Conservation (phyloP, 2,888 invertebrate genomes). For the Amblyteles armatorius region DNA sequence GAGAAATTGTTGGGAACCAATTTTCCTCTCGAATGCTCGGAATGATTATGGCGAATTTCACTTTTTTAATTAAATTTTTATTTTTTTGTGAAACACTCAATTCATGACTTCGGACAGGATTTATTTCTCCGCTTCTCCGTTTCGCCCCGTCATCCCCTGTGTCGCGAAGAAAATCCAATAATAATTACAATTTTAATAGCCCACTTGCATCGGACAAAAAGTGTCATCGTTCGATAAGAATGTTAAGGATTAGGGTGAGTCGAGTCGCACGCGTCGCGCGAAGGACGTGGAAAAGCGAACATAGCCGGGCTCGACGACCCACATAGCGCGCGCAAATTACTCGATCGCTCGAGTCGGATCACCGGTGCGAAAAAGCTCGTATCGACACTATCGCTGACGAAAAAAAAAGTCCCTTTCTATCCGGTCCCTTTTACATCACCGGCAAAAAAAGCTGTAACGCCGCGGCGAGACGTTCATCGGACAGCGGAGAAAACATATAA, state of each 20-base stretch:
- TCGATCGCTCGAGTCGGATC: conserved; percentile 26
- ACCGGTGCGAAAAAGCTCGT: conserved; percentile 6
- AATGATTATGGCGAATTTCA: too few species aligned
- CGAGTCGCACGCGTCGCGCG: conserved; percentile 22
- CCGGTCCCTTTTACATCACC: conserved; percentile 20
- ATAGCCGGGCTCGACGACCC: conserved; percentile 55
- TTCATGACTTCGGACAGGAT: too few species aligned
- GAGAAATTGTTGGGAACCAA: background rate
- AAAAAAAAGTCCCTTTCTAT: conserved; percentile 21
- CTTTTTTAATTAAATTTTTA: too few species aligned
- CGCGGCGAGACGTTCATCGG: background rate
- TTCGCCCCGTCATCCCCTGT: too few species aligned
- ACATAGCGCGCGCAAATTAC: conserved; percentile 53
- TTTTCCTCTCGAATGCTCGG: background rate
- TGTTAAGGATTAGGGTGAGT: conserved; percentile 72
- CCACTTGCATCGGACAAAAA: conserved; percentile 15
- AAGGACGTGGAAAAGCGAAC: conserved; percentile 22
- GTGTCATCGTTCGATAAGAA: conserved; percentile 67
- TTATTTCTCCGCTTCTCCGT: too few species aligned
- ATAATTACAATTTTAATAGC: conserved; percentile 1
- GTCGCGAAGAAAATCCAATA: background rate
- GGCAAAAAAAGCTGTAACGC: conserved; percentile 15
- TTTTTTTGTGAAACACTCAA: too few species aligned
- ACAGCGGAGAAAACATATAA: conserved; percentile 28
- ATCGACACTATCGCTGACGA: background rate